These are phyloP conservation scores for Macrochelys suwanniensis DNA, from an alignment of 2,797 vertebrate genomes.

Conservation along the genomic window DNA sequence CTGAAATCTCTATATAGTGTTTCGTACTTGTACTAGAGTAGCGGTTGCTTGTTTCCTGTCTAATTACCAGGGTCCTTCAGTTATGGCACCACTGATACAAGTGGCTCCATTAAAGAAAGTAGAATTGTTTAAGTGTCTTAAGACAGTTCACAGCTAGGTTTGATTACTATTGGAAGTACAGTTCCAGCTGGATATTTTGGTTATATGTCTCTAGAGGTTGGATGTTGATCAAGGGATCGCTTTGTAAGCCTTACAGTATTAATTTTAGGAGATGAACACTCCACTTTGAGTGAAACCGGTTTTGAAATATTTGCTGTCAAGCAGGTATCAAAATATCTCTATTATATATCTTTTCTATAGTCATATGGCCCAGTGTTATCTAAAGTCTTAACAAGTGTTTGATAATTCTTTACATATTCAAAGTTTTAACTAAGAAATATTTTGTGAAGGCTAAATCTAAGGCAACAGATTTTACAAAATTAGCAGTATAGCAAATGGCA, in stretches of 20 bases:
- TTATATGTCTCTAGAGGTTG: neutral
- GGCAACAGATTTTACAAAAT: conserved; percentile 13
- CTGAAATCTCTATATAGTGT: neutral
- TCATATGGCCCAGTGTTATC: neutral
- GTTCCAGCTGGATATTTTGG: neutral
- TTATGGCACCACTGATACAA: neutral
- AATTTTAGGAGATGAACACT: neutral
- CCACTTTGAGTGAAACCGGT: neutral
- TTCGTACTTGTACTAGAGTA: neutral
- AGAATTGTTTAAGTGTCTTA: neutral
- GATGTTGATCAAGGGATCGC: neutral
- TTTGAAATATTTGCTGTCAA: neutral
- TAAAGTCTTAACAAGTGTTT: neutral
- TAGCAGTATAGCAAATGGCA: neutral
- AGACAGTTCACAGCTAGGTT: neutral
- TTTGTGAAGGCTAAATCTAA: no score
- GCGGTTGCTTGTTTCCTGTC: neutral
- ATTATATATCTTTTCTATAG: neutral
- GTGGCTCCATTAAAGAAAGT: neutral
- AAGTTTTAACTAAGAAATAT: neutral
- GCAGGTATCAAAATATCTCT: neutral
- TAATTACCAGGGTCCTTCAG: neutral
- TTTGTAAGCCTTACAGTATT: neutral
- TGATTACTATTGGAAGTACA: neutral
- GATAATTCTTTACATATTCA: neutral